Conservation (phyloP, 2,113 vertebrate genomes). For the Campylorhamphus procurvoides region DNA sequence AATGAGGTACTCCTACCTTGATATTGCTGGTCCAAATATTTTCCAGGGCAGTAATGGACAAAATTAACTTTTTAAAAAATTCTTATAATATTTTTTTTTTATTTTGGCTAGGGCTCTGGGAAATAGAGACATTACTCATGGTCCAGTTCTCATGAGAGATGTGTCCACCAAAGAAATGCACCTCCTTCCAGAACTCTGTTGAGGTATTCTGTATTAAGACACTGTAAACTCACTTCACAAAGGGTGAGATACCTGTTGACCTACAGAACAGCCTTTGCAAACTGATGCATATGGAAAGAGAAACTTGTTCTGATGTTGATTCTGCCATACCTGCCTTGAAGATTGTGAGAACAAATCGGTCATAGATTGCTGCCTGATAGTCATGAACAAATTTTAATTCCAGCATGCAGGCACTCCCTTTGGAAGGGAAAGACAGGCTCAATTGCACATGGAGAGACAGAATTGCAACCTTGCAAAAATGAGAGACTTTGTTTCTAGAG, state of each 20-base stretch:
- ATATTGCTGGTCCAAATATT: background rate
- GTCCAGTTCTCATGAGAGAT: background rate
- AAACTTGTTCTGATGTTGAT: slow-evolving; percentile 30
- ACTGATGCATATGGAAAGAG: slow-evolving; percentile 20
- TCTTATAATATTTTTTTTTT: background rate
- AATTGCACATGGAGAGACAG: slow-evolving; percentile 14
- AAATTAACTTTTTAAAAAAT: background rate
- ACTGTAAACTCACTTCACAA: background rate
- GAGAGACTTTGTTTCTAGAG: slow-evolving; percentile 39
- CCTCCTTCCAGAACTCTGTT: background rate
- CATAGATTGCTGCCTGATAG: slow-evolving; percentile 58
- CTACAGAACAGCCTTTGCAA: background rate
- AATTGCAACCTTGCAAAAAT: slow-evolving; percentile 63
- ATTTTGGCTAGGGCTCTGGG: background rate
- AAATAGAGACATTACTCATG: background rate
- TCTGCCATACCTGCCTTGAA: slow-evolving; percentile 33
- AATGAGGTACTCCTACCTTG: background rate
- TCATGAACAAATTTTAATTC: slow-evolving; percentile 50
- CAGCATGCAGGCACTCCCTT: slow-evolving; percentile 56
- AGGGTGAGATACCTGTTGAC: background rate
- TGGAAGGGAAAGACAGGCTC: slow-evolving; percentile 50
- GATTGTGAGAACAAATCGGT: slow-evolving; percentile 63
- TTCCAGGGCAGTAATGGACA: background rate
- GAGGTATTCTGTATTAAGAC: background rate
- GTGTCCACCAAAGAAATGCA: background rate